Conservation (phyloP, 2,888 invertebrate species). For the Drosophila hamatofila region DNA sequence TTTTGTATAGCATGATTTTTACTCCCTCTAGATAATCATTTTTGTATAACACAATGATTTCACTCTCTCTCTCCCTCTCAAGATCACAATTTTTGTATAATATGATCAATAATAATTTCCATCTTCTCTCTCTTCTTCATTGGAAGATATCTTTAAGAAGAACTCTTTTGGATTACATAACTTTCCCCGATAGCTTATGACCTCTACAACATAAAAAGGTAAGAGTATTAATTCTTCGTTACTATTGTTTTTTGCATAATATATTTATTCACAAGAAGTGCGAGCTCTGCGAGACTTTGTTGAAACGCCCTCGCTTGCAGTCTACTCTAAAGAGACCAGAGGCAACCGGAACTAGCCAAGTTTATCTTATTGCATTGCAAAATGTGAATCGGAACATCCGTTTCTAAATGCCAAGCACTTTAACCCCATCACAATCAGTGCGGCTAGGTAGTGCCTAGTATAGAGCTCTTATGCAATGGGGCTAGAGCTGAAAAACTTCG, state of each 20-base stretch:
- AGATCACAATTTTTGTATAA: no score
- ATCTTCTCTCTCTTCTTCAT: no score
- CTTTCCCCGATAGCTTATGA: neutral
- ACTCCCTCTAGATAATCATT: no score
- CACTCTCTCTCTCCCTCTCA: no score
- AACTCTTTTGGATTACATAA: no score
- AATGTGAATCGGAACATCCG: slow-evolving; percentile 82
- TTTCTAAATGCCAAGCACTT: slow-evolving; percentile 76
- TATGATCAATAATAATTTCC: no score
- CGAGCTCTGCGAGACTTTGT: neutral
- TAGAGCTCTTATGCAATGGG: slow-evolving; percentile 62
- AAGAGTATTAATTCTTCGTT: neutral
- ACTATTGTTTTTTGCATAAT: neutral
- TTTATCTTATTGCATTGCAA: slow-evolving; percentile 79
- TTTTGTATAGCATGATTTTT: no score
- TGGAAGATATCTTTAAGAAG: no score
- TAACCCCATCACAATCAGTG: slow-evolving; percentile 6
- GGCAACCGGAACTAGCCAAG: slow-evolving; percentile 70
- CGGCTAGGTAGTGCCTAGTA: neutral
- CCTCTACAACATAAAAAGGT: neutral
- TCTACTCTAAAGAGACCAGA: slow-evolving; percentile 10
- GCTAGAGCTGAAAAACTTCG: slow-evolving; percentile 34
- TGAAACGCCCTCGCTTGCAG: slow-evolving; percentile 28
- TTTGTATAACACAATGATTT: no score
- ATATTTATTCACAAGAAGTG: neutral